Evolutionary conservation across 2,113 vertebrate genomes (phyloP).

Genomic region (Gopherus flavomarginatus): DNA sequence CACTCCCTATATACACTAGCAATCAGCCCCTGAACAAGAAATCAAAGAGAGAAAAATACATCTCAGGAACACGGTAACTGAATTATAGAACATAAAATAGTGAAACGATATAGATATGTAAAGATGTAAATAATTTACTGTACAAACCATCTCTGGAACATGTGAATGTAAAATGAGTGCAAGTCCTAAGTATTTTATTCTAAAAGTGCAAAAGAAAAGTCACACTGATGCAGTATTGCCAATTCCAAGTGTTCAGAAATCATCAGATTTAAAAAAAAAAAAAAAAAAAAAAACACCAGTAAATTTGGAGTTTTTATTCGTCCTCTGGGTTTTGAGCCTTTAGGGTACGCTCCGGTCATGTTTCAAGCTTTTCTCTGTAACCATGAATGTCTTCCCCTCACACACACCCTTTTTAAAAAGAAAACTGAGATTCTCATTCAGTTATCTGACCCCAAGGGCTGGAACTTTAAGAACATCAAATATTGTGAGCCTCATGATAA

Average conservation of each 20-base stretch:
- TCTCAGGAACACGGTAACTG: background rate
- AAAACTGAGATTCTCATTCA: background rate
- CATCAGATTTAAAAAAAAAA: background rate
- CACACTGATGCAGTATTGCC: background rate
- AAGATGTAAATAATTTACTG: background rate
- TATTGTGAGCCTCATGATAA: background rate
- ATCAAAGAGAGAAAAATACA: conserved; percentile 26
- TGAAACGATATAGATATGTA: background rate
- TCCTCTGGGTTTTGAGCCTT: background rate
- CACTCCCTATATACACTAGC: rapidly evolving
- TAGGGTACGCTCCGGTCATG: background rate
- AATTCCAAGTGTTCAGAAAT: background rate
- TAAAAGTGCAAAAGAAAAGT: background rate
- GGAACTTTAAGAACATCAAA: background rate
- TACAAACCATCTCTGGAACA: background rate
- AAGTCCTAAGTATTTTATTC: background rate
- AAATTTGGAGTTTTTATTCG: background rate
- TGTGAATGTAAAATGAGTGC: background rate
- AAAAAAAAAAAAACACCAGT: background rate
- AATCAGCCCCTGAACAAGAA: conserved; percentile 17
- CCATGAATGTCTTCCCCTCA: background rate
- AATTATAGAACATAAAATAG: background rate
- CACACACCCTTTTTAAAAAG: background rate
- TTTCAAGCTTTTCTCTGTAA: background rate
- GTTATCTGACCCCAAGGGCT: background rate